Conservation (phyloP, 2,113 vertebrate species). For the Ornithorhynchus anatinus region DNA sequence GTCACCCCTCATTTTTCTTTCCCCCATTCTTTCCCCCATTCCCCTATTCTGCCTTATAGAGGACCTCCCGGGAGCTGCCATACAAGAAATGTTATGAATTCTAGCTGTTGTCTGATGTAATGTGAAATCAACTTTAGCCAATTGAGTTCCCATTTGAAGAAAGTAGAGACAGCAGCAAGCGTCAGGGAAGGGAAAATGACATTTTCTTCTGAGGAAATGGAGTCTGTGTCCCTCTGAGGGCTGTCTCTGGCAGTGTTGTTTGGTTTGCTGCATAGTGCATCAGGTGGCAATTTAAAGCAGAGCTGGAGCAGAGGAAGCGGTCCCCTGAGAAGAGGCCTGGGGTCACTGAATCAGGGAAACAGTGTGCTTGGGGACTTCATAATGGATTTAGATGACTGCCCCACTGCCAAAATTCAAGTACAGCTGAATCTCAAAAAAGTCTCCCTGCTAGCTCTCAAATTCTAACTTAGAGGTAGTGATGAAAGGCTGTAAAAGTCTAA, state of each 20-base stretch:
- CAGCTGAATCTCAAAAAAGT: too few species aligned
- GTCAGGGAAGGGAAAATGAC: background rate
- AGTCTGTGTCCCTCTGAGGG: too few species aligned
- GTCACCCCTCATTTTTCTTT: too few species aligned
- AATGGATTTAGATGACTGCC: background rate
- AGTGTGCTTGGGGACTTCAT: background rate
- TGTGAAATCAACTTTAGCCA: background rate
- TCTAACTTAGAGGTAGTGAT: too few species aligned
- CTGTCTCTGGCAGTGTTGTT: background rate
- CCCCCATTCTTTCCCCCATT: background rate
- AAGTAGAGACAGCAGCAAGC: background rate
- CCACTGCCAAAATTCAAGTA: too few species aligned
- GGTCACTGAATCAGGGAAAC: background rate
- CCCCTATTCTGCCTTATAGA: background rate
- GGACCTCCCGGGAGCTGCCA: background rate
- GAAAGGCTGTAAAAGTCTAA: too few species aligned
- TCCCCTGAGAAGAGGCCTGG: background rate
- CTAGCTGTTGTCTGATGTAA: background rate
- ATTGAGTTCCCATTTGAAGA: background rate
- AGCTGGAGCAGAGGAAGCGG: background rate
- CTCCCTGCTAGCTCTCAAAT: too few species aligned
- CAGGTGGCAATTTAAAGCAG: background rate
- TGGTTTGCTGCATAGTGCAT: background rate
- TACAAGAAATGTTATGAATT: background rate
- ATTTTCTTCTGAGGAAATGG: background rate